Conservation (phyloP, 2,888 invertebrate genomes). For the Coecobrya sp. region DNA sequence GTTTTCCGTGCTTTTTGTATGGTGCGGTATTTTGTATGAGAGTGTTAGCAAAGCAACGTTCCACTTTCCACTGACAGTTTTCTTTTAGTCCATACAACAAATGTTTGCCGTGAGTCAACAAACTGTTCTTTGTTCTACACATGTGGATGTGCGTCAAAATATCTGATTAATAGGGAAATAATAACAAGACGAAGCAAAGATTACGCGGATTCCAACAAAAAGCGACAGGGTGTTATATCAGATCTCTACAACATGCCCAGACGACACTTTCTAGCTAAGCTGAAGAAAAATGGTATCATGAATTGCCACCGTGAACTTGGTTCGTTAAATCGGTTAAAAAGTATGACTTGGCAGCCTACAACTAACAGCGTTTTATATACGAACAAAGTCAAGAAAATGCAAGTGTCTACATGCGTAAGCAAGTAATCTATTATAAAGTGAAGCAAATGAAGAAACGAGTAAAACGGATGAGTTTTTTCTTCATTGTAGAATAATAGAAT, state of each 20-base stretch:
- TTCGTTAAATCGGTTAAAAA: neutral
- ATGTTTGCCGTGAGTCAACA: conserved; percentile 69
- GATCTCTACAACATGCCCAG: too few species aligned
- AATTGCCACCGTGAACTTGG: conserved; percentile 36
- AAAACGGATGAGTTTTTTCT: neutral
- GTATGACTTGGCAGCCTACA: conserved; percentile 3
- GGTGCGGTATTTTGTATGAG: too few species aligned
- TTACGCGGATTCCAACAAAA: neutral
- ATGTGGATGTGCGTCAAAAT: conserved; percentile 70
- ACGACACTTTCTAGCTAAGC: too few species aligned
- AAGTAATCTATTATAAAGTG: neutral
- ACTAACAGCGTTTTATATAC: neutral
- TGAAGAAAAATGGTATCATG: neutral
- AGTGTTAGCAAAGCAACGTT: too few species aligned
- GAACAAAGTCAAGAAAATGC: neutral
- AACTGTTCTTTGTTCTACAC: neutral
- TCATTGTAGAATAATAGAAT: neutral
- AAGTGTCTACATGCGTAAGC: conserved; percentile 11
- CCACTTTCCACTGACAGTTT: too few species aligned
- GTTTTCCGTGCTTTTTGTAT: conserved; percentile 41
- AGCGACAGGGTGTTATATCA: neutral
- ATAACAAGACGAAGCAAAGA: neutral
- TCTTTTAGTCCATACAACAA: neutral
- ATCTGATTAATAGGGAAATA: conserved; percentile 58
- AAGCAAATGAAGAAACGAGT: neutral